Percentiles rank a stretch among this genome's conserved stretches.
These are phyloP conservation scores for Stictonetta naevosa DNA, from an alignment of 2,113 vertebrate genomes.

Conservation along the genomic window DNA sequence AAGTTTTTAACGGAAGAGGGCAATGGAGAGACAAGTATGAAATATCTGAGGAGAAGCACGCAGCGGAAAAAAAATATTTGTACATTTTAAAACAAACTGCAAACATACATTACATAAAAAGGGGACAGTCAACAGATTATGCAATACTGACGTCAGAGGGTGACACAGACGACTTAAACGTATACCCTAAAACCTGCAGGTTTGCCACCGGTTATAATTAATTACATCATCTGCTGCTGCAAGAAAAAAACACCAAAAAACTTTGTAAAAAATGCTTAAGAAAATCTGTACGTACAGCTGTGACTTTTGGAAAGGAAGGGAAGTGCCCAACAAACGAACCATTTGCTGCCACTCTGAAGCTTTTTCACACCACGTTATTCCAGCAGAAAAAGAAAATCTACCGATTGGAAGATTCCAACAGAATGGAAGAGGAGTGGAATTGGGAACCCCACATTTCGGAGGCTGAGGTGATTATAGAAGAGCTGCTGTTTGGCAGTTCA, in stretches of 20 bases:
- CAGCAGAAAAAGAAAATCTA: background rate
- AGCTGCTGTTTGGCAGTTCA: accelerated
- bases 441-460: background rate
- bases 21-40: conserved; percentile 66
- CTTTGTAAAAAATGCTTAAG: background rate
- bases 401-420: background rate
- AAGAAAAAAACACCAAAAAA: background rate
- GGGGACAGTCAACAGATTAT: conserved; percentile 48
- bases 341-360: background rate
- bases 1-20: conserved; percentile 75
- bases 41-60: conserved; percentile 20
- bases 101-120: conserved; percentile 74
- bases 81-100: conserved; percentile 72
- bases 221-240: background rate
- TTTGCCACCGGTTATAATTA: background rate
- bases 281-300: background rate
- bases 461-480: background rate
- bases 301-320: background rate
- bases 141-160: background rate
- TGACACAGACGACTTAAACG: background rate
- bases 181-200: background rate
- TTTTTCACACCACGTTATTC: background rate
- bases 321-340: background rate
- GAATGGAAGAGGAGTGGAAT: accelerated
- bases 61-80: conserved; percentile 51